Conservation (phyloP, 2,113 vertebrate genomes). For the Condylura cristata region DNA sequence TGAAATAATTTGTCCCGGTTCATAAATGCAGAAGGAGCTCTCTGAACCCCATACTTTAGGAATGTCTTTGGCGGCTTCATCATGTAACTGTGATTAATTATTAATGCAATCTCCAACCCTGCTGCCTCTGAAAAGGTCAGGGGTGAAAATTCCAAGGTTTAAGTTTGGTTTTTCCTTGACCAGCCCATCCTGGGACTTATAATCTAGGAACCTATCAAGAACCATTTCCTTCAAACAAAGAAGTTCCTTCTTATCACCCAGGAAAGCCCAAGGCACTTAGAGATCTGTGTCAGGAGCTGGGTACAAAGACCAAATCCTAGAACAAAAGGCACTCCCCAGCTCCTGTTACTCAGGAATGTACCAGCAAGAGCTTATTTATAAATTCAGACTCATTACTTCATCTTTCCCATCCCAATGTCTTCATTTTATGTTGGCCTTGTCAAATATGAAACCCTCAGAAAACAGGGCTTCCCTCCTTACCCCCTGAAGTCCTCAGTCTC, state of each 20-base stretch:
- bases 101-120: background rate
- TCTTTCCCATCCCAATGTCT: background rate
- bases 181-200: background rate
- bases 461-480: background rate
- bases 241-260: background rate
- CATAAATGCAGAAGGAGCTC: background rate
- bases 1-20: background rate
- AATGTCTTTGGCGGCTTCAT: background rate
- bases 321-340: background rate
- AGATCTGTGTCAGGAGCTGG: background rate
- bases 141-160: background rate
- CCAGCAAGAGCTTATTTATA: background rate
- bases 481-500: no score
- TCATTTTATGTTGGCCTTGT: background rate
- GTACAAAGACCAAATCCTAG: background rate
- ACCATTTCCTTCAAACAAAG: background rate
- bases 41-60: background rate
- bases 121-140: background rate
- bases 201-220: background rate
- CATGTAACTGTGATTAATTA: background rate
- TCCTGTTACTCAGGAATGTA: background rate
- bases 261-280: background rate
- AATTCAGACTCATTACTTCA: background rate
- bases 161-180: background rate
- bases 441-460: background rate